Evolutionary conservation across 2,113 vertebrate genomes (phyloP).

Genomic region (Nicator chloris): DNA sequence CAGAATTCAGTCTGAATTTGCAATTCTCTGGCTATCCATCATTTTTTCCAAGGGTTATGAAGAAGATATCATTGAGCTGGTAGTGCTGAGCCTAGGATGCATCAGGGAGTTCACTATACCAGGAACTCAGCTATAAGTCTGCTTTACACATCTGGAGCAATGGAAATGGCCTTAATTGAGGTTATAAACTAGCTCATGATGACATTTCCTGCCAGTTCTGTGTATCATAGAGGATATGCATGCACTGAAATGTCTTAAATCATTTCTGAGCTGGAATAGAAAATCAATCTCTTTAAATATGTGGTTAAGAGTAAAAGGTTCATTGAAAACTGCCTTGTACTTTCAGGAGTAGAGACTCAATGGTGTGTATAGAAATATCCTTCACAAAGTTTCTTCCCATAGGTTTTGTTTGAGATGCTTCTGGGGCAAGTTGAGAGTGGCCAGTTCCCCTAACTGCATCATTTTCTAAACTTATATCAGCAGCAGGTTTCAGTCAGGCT

Average conservation of each 20-base stretch:
- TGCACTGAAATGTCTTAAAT: slow-evolving; percentile 1
- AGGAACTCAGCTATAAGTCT: slow-evolving; percentile 35
- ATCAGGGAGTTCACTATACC: background rate
- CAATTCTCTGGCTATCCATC: slow-evolving; percentile 7
- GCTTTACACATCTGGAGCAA: slow-evolving; percentile 44
- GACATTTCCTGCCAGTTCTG: slow-evolving; percentile 38
- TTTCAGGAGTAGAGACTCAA: background rate
- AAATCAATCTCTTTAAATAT: slow-evolving; percentile 33
- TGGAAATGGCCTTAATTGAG: slow-evolving; percentile 40
- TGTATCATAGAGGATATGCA: background rate
- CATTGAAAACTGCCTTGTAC: background rate
- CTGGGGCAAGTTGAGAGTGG: background rate
- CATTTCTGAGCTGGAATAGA: slow-evolving; percentile 3
- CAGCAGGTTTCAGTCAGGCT: slow-evolving; percentile 49
- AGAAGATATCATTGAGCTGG: slow-evolving; percentile 7
- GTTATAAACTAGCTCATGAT: slow-evolving; percentile 42
- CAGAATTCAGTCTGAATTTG: background rate
- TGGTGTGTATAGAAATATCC: background rate
- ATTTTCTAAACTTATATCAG: slow-evolving; percentile 45
- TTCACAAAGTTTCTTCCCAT: background rate
- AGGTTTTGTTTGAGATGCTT: background rate
- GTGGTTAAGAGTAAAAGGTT: slow-evolving; percentile 20
- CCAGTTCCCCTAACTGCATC: background rate
- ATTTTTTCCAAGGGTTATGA: slow-evolving; percentile 34
- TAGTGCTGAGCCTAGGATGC: background rate